Conservation (phyloP, 2,113 vertebrate species). For the Takifugu flavidus region DNA sequence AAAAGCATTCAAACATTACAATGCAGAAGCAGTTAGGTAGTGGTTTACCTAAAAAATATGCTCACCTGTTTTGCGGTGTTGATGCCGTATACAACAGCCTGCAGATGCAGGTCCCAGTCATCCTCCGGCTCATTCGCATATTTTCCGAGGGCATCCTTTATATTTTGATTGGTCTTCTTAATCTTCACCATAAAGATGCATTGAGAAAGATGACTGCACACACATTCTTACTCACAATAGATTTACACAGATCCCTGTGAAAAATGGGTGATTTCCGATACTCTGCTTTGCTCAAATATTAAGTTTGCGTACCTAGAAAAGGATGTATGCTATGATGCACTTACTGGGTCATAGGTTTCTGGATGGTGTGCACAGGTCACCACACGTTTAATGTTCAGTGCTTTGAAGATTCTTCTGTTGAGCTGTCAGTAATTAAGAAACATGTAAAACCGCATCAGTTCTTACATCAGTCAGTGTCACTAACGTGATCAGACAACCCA, state of each 20-base stretch:
- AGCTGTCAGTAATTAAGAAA: background rate
- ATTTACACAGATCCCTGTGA: background rate
- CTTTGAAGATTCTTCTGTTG: background rate
- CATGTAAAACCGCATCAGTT: background rate
- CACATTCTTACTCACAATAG: background rate
- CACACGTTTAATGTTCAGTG: background rate
- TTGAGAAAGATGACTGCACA: background rate
- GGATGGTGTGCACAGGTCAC: background rate
- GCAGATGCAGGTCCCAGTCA: conserved; percentile 1
- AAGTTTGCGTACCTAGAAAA: background rate
- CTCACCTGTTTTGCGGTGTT: background rate
- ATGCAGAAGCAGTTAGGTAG: background rate
- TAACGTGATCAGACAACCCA: background rate
- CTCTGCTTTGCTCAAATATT: background rate
- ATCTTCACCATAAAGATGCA: background rate
- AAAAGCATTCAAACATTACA: background rate
- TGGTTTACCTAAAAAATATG: background rate
- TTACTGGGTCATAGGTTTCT: background rate
- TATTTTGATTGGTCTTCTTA: background rate
- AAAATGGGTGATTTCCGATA: too few species aligned
- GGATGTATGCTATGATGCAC: background rate
- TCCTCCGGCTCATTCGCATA: background rate
- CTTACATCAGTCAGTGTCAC: background rate
- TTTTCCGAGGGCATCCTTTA: background rate
- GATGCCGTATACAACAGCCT: background rate